Evolutionary conservation across 2,113 vertebrate genomes (phyloP).

Genomic region (Genyomyrus donnyi): DNA sequence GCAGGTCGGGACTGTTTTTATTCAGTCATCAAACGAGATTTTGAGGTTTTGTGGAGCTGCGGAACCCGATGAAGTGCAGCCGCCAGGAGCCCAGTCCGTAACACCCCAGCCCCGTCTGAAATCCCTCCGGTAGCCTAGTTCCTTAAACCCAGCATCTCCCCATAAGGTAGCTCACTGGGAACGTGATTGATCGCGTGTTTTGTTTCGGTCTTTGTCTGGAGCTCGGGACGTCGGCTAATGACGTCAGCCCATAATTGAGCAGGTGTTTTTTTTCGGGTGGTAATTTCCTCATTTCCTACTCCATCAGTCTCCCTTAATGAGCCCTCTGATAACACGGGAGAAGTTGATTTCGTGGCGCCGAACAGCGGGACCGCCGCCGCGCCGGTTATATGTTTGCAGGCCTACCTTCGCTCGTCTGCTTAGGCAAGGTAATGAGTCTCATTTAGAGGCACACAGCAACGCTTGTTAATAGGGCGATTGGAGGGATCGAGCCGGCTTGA

Average conservation of each 20-base stretch:
- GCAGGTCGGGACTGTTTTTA: neutral
- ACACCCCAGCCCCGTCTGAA: neutral
- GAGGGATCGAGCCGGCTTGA: neutral
- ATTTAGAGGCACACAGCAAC: slow-evolving; percentile 60
- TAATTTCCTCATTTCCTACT: slow-evolving; percentile 26
- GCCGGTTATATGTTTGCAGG: slow-evolving; percentile 53
- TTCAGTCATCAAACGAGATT: neutral
- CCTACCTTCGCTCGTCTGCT: slow-evolving; percentile 64
- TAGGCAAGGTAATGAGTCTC: slow-evolving; percentile 71
- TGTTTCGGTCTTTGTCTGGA: neutral
- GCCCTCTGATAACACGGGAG: slow-evolving; percentile 70
- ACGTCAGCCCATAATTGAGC: slow-evolving; percentile 7
- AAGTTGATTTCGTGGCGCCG: slow-evolving; percentile 69
- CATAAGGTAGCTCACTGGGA: neutral
- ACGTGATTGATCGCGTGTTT: slow-evolving; percentile 11
- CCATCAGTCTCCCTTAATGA: slow-evolving; percentile 67
- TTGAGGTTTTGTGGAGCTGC: neutral
- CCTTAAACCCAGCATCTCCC: neutral
- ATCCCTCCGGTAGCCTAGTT: neutral
- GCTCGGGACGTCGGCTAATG: neutral
- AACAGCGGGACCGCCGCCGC: slow-evolving; percentile 62
- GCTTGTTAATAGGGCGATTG: slow-evolving; percentile 54
- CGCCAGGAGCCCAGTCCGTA: neutral
- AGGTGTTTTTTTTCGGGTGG: slow-evolving; percentile 15
- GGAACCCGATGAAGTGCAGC: neutral